A percentile compares a stretch with the other conserved stretches of the same genome.
These are phyloP conservation scores for Leptopterna dolabrata DNA, from an alignment of 2,888 invertebrate genomes.

Conservation along the genomic window DNA sequence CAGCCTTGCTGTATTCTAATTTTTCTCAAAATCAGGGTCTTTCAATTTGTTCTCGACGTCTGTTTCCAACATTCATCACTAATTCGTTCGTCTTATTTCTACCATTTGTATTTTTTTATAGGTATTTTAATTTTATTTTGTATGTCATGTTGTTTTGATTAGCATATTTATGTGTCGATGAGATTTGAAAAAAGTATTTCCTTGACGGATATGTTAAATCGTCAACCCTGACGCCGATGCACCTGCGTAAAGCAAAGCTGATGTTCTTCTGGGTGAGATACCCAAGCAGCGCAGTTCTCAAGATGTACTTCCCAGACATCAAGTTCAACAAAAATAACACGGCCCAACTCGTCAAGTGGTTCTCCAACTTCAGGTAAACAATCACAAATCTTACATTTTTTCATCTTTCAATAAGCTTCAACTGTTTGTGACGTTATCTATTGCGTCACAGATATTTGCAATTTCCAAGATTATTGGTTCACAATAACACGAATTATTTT, in stretches of 20 bases:
- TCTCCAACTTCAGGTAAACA: slow-evolving; percentile 99
- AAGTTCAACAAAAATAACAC: slow-evolving; percentile 99
- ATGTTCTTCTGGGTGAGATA: slow-evolving; percentile 99
- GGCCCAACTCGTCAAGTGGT: slow-evolving; percentile 99
- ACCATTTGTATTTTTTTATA: too few relatives aligned
- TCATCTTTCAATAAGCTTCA: background rate
- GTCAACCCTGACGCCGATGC: slow-evolving; percentile 98
- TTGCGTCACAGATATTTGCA: background rate
- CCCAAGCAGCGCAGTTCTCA: slow-evolving; percentile 97
- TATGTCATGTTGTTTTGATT: background rate
- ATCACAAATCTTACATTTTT: slow-evolving; percentile 64
- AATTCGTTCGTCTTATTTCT: too few relatives aligned
- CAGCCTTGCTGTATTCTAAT: too few relatives aligned
- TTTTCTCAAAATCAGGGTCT: too few relatives aligned
- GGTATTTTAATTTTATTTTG: background rate
- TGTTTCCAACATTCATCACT: too few relatives aligned
- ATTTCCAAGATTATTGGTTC: background rate
- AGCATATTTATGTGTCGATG: background rate
- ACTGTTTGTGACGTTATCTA: background rate
- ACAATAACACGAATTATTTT: too few relatives aligned
- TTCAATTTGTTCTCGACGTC: too few relatives aligned
- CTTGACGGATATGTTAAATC: slow-evolving; percentile 88
- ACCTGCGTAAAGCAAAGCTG: slow-evolving; percentile 99
- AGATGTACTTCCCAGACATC: slow-evolving; percentile 99
- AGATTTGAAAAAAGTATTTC: slow-evolving; percentile 29